Percentiles rank a stretch among this genome's conserved stretches.
These are phyloP conservation scores for Alouatta caraya DNA, from an alignment of 2,797 vertebrate genomes.

Conservation along the genomic window DNA sequence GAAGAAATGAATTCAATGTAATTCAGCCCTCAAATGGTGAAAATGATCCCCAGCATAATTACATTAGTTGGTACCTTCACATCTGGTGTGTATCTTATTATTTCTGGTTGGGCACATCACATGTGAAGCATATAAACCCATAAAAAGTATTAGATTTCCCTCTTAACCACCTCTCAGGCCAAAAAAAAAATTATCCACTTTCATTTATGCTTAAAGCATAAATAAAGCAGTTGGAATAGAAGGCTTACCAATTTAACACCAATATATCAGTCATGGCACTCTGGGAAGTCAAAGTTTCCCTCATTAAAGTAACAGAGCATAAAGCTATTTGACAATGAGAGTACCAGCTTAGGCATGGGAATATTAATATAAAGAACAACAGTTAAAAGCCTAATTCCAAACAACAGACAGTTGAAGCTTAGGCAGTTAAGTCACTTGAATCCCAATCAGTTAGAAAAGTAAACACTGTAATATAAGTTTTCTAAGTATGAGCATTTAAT, in stretches of 20 bases:
- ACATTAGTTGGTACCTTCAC: conserved; percentile 43
- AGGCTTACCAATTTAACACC: conserved; percentile 21
- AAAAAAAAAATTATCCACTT: neutral
- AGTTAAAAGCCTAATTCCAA: conserved; percentile 11
- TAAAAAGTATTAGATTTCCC: conserved; percentile 61
- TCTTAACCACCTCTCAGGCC: conserved; percentile 6
- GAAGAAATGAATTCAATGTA: conserved; percentile 50
- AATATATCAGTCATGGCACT: neutral
- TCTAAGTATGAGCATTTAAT: neutral
- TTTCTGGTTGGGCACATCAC: conserved; percentile 50
- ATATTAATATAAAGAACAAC: conserved; percentile 42
- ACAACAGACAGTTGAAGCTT: neutral
- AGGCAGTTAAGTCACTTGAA: neutral
- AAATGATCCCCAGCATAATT: conserved; percentile 48
- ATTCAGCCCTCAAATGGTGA: conserved; percentile 37
- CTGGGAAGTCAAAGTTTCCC: neutral
- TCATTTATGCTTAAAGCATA: conserved; percentile 11
- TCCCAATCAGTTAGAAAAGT: neutral
- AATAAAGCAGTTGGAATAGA: neutral
- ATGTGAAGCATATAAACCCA: conserved; percentile 58
- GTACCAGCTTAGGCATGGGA: neutral
- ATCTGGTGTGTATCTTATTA: conserved; percentile 56
- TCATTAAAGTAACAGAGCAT: neutral
- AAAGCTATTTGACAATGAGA: neutral
- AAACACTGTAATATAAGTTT: neutral